These are phyloP conservation scores for Bovichtus variegatus DNA, from an alignment of 2,797 vertebrate genomes.

Conservation along the genomic window DNA sequence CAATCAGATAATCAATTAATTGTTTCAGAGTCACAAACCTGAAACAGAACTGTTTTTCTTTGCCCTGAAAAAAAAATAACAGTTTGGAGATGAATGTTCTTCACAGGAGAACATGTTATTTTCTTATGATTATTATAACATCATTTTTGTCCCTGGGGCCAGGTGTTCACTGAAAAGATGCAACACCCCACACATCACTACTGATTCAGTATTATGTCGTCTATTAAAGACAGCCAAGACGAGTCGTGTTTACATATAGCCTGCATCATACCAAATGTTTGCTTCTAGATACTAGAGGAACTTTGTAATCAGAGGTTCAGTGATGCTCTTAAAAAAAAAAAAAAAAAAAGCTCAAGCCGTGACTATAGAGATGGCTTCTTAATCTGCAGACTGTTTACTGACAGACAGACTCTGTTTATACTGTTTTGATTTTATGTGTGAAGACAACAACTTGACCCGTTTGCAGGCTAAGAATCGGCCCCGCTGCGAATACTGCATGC, in stretches of 20 bases:
- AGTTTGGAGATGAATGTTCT: neutral
- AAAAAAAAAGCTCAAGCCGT: neutral
- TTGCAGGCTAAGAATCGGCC: neutral
- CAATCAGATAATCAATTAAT: too few species aligned
- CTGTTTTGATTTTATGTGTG: neutral
- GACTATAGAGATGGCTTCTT: neutral
- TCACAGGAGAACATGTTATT: neutral
- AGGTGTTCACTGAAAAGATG: conserved; percentile 3
- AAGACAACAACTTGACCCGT: conserved; percentile 20
- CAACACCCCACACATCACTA: neutral
- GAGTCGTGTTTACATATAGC: conserved; percentile 2
- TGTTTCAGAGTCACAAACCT: too few species aligned
- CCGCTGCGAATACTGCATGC: neutral
- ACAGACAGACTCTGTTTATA: conserved; percentile 8
- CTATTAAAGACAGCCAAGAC: neutral
- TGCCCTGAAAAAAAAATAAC: neutral
- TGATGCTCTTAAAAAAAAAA: neutral
- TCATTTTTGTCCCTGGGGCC: neutral
- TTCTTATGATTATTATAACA: neutral
- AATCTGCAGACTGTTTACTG: conserved; percentile 28
- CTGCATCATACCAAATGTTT: neutral
- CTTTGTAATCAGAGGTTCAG: conserved; percentile 20
- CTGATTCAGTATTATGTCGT: neutral
- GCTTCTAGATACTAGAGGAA: neutral
- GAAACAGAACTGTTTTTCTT: neutral